Evolutionary conservation across 2,797 vertebrate species (phyloP).

Genomic region (Gymnocypris eckloni): DNA sequence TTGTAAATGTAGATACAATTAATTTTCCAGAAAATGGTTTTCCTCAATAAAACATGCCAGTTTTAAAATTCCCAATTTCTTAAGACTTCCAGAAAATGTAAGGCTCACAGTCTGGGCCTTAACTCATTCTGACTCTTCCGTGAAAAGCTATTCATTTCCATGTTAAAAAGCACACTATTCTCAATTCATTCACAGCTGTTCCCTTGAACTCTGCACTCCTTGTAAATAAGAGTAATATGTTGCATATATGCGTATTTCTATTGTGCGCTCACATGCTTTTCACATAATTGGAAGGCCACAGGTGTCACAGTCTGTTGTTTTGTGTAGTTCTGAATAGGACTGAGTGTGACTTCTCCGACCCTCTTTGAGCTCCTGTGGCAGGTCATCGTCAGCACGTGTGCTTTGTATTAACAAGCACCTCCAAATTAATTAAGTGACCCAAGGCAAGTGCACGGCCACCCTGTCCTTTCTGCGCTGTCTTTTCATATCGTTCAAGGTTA

Average conservation of each 20-base stretch:
- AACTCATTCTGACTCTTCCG: neutral
- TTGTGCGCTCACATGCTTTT: neutral
- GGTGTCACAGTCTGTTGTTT: conserved; percentile 17
- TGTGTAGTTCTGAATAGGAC: conserved; percentile 2
- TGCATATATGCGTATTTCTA: neutral
- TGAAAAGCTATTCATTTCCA: neutral
- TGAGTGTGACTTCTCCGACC: conserved; percentile 10
- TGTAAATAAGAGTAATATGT: conserved; percentile 10
- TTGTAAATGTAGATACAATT: no score
- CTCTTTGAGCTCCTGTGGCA: conserved; percentile 36
- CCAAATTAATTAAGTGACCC: conserved; percentile 62
- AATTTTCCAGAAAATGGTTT: neutral
- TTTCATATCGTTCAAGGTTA: conserved; percentile 53
- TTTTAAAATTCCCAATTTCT: neutral
- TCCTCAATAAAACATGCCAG: neutral
- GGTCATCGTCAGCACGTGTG: conserved; percentile 48
- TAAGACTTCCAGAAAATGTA: no score
- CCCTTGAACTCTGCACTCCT: conserved; percentile 10
- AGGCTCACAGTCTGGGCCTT: neutral
- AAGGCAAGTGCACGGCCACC: conserved; percentile 43
- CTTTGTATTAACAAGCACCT: conserved; percentile 54
- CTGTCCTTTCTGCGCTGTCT: conserved; percentile 7
- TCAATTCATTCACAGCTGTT: conserved; percentile 2
- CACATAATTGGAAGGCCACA: neutral
- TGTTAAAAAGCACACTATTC: neutral